phyloP scores from a whole-genome alignment of 2,797 vertebrate genomes.

The Microchirus variegatus region DNA sequence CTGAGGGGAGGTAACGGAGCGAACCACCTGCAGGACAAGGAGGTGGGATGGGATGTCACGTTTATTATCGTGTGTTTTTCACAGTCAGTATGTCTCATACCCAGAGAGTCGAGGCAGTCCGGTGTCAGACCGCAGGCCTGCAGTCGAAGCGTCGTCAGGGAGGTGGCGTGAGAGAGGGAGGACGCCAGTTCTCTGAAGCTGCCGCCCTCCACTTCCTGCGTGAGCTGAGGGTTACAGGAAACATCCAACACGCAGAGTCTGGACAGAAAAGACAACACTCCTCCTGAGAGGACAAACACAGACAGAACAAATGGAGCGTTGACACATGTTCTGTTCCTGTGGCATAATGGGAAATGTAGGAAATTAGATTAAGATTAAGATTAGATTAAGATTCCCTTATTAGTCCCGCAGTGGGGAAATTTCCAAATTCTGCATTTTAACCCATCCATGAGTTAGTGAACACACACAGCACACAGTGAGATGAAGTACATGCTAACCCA shows the following conservation, averaged over 20 bases:
- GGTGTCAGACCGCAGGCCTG: slow-evolving; percentile 82
- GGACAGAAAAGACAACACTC: slow-evolving; percentile 62
- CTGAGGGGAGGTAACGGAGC: slow-evolving; percentile 74
- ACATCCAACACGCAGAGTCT: slow-evolving; percentile 83
- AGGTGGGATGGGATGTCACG: not conserved
- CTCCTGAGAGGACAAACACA: slow-evolving; percentile 66
- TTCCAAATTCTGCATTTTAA: no score
- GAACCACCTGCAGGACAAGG: slow-evolving; percentile 71
- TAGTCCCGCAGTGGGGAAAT: no score
- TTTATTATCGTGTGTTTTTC: not conserved
- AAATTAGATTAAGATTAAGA: no score
- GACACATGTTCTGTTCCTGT: not conserved
- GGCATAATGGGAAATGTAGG: slow-evolving; percentile 32
- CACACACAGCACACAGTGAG: no score
- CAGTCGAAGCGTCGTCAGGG: slow-evolving; percentile 79
- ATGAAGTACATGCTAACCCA: no score
- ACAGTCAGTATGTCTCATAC: slow-evolving; percentile 60
- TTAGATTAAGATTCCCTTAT: no score
- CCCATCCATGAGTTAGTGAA: no score
- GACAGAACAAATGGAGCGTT: not conserved
- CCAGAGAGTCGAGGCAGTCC: slow-evolving; percentile 73
- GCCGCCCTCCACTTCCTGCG: slow-evolving; percentile 26
- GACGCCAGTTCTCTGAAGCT: slow-evolving; percentile 70
- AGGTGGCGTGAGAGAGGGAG: slow-evolving; percentile 71
- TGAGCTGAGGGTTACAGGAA: slow-evolving; percentile 83